Percentiles rank a stretch among this genome's conserved stretches.
Conservation (phyloP, 2,888 invertebrate species). For the Trilocha varians region DNA sequence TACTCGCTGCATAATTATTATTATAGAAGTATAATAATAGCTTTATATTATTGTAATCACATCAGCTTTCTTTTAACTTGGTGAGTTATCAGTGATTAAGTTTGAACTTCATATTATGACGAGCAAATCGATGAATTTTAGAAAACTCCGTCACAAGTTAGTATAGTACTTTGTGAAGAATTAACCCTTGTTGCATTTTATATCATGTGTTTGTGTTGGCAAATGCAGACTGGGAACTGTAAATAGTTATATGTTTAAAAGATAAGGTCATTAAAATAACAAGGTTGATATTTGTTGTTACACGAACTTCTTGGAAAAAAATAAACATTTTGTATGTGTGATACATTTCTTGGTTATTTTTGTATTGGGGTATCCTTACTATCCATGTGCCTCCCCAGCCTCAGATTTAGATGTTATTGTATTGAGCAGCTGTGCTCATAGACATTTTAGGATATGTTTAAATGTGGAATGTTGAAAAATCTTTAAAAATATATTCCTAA, state of each 20-base stretch:
- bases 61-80: slow-evolving; percentile 57
- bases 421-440: neutral
- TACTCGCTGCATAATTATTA: slow-evolving; percentile 44
- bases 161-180: slow-evolving; percentile 57
- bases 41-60: slow-evolving; percentile 67
- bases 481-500: no score
- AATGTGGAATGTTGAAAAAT: no score
- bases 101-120: slow-evolving; percentile 61
- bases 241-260: slow-evolving; percentile 72
- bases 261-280: slow-evolving; percentile 66
- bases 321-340: slow-evolving; percentile 74
- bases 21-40: slow-evolving; percentile 60
- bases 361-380: slow-evolving; percentile 12
- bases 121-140: slow-evolving; percentile 53
- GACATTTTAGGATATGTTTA: no score
- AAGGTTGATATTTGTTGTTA: slow-evolving; percentile 74
- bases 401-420: neutral
- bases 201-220: slow-evolving; percentile 67
- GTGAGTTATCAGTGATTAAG: slow-evolving; percentile 52
- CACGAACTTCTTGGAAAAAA: slow-evolving; percentile 71
- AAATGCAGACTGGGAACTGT: slow-evolving; percentile 69
- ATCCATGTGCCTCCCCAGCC: slow-evolving; percentile 22
- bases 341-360: slow-evolving; percentile 54
- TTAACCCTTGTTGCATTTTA: slow-evolving; percentile 70
- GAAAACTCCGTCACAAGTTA: slow-evolving; percentile 70